Evolutionary conservation across 2,113 vertebrate genomes (phyloP).

Genomic region (Smithornis capensis): DNA sequence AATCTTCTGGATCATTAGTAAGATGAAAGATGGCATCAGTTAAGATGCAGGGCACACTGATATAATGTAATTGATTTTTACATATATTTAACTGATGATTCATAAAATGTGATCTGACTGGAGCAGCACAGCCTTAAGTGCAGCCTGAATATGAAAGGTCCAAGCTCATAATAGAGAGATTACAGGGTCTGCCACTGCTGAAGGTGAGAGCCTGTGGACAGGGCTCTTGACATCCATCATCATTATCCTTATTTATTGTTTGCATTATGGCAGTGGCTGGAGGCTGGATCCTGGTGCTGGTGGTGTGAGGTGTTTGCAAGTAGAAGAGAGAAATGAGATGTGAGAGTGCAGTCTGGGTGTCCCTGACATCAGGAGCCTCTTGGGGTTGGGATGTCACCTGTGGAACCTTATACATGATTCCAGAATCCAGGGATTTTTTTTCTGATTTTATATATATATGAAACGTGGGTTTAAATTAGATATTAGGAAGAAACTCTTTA

Average conservation of each 20-base stretch:
- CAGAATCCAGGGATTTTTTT: no score
- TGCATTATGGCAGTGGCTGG: not conserved
- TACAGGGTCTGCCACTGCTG: not conserved
- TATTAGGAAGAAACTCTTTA: no score
- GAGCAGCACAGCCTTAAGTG: slow-evolving; percentile 43
- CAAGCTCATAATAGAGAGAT: not conserved
- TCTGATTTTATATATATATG: not conserved
- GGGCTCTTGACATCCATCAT: not conserved
- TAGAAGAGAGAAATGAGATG: not conserved
- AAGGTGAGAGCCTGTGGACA: not conserved
- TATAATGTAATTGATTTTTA: slow-evolving; percentile 73
- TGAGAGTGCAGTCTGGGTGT: fast-evolving
- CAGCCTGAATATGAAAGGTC: not conserved
- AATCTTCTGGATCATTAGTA: slow-evolving; percentile 72
- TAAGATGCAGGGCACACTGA: slow-evolving; percentile 58
- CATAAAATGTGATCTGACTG: slow-evolving; percentile 57
- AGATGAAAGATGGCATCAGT: slow-evolving; percentile 65
- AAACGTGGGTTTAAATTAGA: not conserved
- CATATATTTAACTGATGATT: slow-evolving; percentile 68
- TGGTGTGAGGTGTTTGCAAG: not conserved
- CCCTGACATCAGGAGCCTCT: fast-evolving
- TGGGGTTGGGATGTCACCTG: not conserved
- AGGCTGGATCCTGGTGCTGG: not conserved
- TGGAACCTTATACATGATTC: fast-evolving
- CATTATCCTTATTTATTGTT: not conserved